These are phyloP conservation scores for Lanistes nyassanus DNA, from an alignment of 1,140 invertebrate species.

Conservation along the genomic window DNA sequence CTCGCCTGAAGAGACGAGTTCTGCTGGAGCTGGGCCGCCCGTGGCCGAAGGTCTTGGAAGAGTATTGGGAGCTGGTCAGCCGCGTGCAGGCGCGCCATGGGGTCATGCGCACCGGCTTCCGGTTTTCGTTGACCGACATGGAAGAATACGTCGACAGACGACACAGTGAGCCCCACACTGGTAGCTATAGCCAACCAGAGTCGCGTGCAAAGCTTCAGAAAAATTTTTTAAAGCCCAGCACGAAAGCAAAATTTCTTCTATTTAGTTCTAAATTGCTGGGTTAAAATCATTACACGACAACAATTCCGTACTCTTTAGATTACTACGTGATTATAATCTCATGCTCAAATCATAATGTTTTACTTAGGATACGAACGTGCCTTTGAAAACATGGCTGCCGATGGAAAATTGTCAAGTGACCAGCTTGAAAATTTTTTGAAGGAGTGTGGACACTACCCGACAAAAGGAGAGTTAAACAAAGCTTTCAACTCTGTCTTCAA, in stretches of 20 bases:
- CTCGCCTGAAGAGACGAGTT: conserved; percentile 46
- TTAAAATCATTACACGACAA: too few relatives aligned
- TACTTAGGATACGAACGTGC: conserved; percentile 43
- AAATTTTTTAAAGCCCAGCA: too few relatives aligned
- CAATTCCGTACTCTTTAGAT: too few relatives aligned
- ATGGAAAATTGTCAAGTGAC: conserved; percentile 39
- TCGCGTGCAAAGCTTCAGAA: too few relatives aligned
- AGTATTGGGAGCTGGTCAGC: conserved; percentile 45
- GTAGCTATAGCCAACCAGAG: too few relatives aligned
- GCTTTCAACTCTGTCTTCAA: conserved; percentile 52
- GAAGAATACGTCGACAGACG: conserved; percentile 45
- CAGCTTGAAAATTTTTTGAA: conserved; percentile 44
- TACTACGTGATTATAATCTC: too few relatives aligned
- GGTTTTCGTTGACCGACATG: conserved; percentile 39
- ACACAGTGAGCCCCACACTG: conserved; percentile 52
- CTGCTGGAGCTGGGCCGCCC: conserved; percentile 42
- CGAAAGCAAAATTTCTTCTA: too few relatives aligned
- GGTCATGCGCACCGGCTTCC: conserved; percentile 31
- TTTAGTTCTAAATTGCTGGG: too few relatives aligned
- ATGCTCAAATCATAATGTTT: too few relatives aligned
- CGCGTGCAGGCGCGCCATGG: conserved; percentile 46
- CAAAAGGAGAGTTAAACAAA: conserved; percentile 42
- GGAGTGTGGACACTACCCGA: conserved; percentile 45
- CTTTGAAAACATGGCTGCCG: conserved; percentile 37
- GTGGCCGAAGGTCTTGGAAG: conserved; percentile 44